Evolutionary conservation across 1,140 invertebrate species (phyloP), one percentile per base, ranked within the genome.

Genomic region (Aphelenchoides fujianensis): DNA sequence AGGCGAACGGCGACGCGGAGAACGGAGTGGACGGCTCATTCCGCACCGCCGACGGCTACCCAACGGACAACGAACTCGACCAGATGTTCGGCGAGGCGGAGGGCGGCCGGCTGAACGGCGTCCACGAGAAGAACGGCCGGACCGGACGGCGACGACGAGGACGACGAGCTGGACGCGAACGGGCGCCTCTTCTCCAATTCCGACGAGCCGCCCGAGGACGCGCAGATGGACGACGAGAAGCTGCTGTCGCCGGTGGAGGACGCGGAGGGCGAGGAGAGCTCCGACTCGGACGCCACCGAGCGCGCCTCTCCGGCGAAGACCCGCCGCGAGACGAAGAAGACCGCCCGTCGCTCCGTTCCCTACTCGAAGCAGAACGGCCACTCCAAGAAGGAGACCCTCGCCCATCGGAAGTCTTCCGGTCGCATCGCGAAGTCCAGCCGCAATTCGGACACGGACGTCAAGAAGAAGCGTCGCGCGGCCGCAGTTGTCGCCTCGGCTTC

Each of bases 381-480:
- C 31, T 36, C 32, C 23, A 66, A 66, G 31, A 30, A 12, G 28
- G 63, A 66, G 32, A 66, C 37, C 27, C 37, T n/a, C 23, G 23
- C 63, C 28, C n/a, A 37, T 34, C 1, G 63, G 12, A 30, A 35
- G 12, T 30, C 63, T 32, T 34, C 7, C 0, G 36, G n/a, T 41
- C 32, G 36, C n/a, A 3, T 36, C 27, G 23, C 7, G 27, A 19
- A 59, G 34, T 16, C 7, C 34, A 5, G 23, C 16, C 36, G 30
- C 27, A 66, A 30, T 66, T 12, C 63, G 7, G 36, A 34, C 12
- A 30, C 28, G n/a, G 36, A 34, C 19, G 1, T 9, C 63, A 66
- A 34, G 53, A 66, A 64, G 63, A 66, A 66, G 34, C n/a, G 59
- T 16, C 59, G 31, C 31, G 59, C 59, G 19, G 59, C 59, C 19